These are phyloP conservation scores for Panagrolaimus sp. DNA, from an alignment of 1,140 invertebrate species.

Conservation along the genomic window DNA sequence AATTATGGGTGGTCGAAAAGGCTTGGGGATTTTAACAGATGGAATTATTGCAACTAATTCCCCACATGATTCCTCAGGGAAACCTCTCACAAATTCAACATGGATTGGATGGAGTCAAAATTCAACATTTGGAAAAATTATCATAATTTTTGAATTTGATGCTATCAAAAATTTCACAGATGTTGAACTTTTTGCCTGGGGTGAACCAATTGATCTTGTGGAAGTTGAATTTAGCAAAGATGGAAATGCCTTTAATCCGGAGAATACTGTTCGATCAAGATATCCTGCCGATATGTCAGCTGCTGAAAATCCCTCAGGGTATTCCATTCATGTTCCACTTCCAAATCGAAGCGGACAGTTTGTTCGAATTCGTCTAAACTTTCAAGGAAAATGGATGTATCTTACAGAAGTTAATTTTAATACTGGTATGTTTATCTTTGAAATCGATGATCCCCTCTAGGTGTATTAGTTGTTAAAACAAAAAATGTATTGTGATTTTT, in stretches of 20 bases:
- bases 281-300: not conserved
- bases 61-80: slow-evolving; percentile 18
- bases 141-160: slow-evolving; percentile 25
- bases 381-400: slow-evolving; percentile 22
- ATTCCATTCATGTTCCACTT: slow-evolving; percentile 5
- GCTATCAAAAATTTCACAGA: slow-evolving; percentile 10
- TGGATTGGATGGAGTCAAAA: slow-evolving; percentile 28
- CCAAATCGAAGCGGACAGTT: slow-evolving; percentile 8
- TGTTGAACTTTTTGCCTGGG: slow-evolving; percentile 22
- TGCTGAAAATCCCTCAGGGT: not conserved
- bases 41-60: slow-evolving; percentile 24
- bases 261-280: not conserved
- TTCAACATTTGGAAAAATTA: slow-evolving; percentile 12
- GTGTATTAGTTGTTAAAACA: not conserved
- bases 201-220: slow-evolving; percentile 15
- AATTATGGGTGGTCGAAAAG: slow-evolving; percentile 21
- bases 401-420: slow-evolving; percentile 28
- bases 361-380: slow-evolving; percentile 21
- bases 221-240: slow-evolving; percentile 20
- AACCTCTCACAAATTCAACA: slow-evolving; percentile 17
- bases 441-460: too few species aligned
- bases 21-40: slow-evolving; percentile 30
- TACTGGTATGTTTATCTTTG: slow-evolving; percentile 17
- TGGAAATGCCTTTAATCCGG: slow-evolving; percentile 3
- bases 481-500: not conserved